phyloP scores from a whole-genome alignment of 2,888 invertebrate genomes.

The Abrostola tripartita region DNA sequence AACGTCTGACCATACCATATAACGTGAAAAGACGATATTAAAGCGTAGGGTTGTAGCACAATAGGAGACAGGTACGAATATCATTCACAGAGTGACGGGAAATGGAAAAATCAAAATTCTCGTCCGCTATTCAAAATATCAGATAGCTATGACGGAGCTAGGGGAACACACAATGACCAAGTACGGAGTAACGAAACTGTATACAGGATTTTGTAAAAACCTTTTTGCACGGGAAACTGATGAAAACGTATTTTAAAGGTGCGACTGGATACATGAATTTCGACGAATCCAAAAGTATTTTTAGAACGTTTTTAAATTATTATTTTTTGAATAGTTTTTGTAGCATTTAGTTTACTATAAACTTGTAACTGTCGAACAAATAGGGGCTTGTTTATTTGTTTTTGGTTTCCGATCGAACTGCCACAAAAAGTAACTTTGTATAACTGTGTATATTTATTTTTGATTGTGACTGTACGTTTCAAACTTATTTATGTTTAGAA shows the following conservation, averaged over 20 bases:
- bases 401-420: too few relatives aligned
- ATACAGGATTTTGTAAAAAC: slow-evolving; percentile 18
- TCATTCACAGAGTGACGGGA: slow-evolving; percentile 78
- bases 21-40: slow-evolving; percentile 73
- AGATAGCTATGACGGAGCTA: slow-evolving; percentile 65
- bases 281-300: too few relatives aligned
- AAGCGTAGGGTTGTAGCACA: slow-evolving; percentile 70
- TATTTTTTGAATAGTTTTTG: too few relatives aligned
- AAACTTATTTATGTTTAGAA: too few relatives aligned
- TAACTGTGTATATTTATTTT: too few relatives aligned
- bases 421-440: too few relatives aligned
- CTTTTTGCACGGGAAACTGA: neutral
- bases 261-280: neutral
- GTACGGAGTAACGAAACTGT: slow-evolving; percentile 45
- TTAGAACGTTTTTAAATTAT: too few relatives aligned
- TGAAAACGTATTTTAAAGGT: neutral
- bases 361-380: too few relatives aligned
- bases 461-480: too few relatives aligned
- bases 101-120: slow-evolving; percentile 83
- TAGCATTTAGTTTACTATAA: too few relatives aligned
- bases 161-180: slow-evolving; percentile 61
- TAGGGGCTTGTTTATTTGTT: too few relatives aligned
- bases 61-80: slow-evolving; percentile 67
- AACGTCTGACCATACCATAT: slow-evolving; percentile 62
- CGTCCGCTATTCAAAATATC: slow-evolving; percentile 71